Conservation (phyloP, 2,888 invertebrate species). For the Andrena camellia region DNA sequence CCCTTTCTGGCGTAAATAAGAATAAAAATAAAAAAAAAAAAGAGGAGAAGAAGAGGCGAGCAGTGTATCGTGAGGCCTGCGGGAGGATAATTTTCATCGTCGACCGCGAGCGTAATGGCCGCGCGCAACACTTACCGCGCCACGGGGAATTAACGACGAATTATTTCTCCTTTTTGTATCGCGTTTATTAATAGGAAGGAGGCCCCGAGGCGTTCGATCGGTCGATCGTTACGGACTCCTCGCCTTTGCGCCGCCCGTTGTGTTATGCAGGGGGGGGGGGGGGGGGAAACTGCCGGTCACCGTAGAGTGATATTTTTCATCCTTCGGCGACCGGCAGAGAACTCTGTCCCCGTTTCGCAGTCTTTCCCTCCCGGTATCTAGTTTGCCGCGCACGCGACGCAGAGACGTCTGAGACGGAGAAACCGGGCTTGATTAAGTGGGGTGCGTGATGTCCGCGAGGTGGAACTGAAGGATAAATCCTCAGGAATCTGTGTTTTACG, state of each 20-base stretch:
- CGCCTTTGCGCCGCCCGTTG: conserved; percentile 3
- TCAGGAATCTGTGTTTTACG: neutral
- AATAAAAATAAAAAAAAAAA: conserved; percentile 22
- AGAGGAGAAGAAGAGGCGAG: neutral
- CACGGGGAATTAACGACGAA: conserved; percentile 49
- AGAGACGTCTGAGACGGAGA: neutral
- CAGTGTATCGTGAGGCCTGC: conserved; percentile 9
- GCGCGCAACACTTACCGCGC: conserved; percentile 30
- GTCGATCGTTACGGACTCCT: conserved; percentile 33
- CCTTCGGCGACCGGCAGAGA: conserved; percentile 20
- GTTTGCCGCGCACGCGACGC: neutral
- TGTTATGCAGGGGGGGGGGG: neutral
- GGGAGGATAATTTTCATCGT: conserved; percentile 39
- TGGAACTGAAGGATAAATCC: neutral
- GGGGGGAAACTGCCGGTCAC: neutral
- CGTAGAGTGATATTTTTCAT: conserved; percentile 8
- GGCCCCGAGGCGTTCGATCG: conserved; percentile 5
- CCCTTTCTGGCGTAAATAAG: conserved; percentile 36
- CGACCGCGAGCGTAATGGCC: conserved; percentile 23
- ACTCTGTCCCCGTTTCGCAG: conserved; percentile 24
- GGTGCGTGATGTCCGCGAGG: neutral
- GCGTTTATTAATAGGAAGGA: conserved; percentile 52
- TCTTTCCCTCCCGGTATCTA: conserved; percentile 11
- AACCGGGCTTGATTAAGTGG: conserved; percentile 11
- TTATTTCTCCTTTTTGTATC: conserved; percentile 43